Evolutionary conservation across 2,113 vertebrate genomes (phyloP).

Genomic region (Sclerurus mexicanus): DNA sequence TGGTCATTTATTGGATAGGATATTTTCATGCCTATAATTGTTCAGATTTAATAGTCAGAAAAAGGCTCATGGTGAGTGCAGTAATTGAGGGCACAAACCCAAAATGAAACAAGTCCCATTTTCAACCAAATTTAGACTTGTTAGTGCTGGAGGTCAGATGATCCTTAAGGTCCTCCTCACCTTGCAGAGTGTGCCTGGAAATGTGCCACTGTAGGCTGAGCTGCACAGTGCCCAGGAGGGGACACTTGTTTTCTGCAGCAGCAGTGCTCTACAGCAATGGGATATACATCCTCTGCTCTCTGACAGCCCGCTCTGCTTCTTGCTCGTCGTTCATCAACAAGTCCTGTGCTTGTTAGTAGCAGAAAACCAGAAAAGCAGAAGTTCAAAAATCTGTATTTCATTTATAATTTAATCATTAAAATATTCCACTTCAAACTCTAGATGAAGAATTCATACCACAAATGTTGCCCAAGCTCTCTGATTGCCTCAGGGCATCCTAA

Average conservation of each 20-base stretch:
- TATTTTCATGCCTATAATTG: neutral
- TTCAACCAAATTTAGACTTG: neutral
- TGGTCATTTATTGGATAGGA: neutral
- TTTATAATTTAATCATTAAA: neutral
- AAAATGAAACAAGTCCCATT: neutral
- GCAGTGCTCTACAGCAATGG: accelerated
- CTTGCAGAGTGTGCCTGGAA: neutral
- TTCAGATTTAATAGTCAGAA: neutral
- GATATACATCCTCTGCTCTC: neutral
- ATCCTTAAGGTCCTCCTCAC: neutral
- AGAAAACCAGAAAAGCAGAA: neutral
- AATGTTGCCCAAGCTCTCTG: neutral
- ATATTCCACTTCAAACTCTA: neutral
- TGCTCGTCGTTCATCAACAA: neutral
- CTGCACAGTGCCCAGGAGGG: neutral
- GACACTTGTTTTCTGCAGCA: neutral
- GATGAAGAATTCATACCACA: neutral
- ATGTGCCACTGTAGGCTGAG: neutral
- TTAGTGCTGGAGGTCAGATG: neutral
- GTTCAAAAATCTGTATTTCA: neutral
- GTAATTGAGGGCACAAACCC: neutral
- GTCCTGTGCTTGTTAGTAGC: neutral
- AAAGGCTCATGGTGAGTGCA: neutral
- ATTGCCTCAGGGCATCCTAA: neutral
- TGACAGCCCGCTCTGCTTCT: neutral